Conservation (phyloP, 2,888 invertebrate species). For the Pterobdella sp. region DNA sequence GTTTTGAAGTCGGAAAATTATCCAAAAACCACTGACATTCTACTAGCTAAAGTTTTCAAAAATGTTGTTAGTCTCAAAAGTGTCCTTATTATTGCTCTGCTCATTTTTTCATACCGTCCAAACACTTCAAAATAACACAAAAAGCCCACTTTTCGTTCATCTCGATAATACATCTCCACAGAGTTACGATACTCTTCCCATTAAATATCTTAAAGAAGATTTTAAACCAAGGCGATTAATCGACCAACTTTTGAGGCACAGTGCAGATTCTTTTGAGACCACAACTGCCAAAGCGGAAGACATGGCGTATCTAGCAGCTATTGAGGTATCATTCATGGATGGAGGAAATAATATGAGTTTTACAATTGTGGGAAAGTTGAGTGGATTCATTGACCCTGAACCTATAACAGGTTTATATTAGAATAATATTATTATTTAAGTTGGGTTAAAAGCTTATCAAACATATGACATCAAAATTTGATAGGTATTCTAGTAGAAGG, state of each 20-base stretch:
- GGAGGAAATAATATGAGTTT: background rate
- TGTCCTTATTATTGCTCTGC: background rate
- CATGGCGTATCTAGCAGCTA: background rate
- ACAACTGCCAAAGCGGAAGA: background rate
- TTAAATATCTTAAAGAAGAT: too few relatives aligned
- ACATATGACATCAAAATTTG: too few relatives aligned
- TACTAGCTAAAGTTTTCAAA: background rate
- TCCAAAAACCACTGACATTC: background rate
- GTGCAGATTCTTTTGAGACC: background rate
- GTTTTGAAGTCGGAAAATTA: too few relatives aligned
- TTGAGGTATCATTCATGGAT: background rate
- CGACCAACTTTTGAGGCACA: too few relatives aligned
- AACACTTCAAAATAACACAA: background rate
- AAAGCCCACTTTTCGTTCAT: background rate
- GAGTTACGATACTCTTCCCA: background rate
- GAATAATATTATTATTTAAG: background rate
- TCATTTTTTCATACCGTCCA: background rate
- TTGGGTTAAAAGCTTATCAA: too few relatives aligned
- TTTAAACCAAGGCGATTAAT: too few relatives aligned
- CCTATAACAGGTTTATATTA: background rate
- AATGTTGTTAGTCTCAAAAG: background rate
- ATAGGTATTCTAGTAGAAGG: background rate
- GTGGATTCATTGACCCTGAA: constrained; percentile 4
- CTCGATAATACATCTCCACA: too few relatives aligned
- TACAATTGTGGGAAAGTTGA: background rate